Base-by-base conservation (phyloP, 2,797 vertebrate genomes). In the Ispidina picta region DNA sequence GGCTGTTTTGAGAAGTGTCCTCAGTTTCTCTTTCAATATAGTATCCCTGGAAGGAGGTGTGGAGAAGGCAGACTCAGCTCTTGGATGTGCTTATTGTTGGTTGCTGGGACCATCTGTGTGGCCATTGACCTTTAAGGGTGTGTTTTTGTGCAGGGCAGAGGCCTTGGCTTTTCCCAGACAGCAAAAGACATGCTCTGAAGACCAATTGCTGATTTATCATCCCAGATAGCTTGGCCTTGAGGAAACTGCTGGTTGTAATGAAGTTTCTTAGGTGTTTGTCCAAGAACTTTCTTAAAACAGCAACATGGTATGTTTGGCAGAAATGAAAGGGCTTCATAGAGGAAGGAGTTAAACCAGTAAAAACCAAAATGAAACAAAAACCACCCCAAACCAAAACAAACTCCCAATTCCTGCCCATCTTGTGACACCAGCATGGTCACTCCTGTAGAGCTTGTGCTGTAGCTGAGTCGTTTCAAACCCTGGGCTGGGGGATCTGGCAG, bases 401-500 rank as follows among this genome's bases (percentile, higher is more conserved):
- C 8, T 26, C 12, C 37, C 37, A 25, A 33, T 33, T 64, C 31
- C 10, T 52, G 15, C 16, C 35, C 4, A 6, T 64, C 33, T 79
- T 1, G 6, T 28, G 48, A n/a, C 22, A 66, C 15, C 52, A n/a
- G 15, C 4, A 1, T 6, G 8, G 52, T 41, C 1, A 0, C 56
- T 74, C 26, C 54, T 26, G 9, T 19, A n/a, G 33, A 78, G 17
- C 17, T 63, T 35, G 9, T 55, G 44, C 19, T 71, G 23, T 59
- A 43, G 23, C 62, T 77, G 31, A 63, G 33, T 33, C 15, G 26
- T 64, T 83, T 65, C 63, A 52, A 52, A 58, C 20, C 4, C n/a
- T 15, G 37, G 7, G 21, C 69, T 69, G 8, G 41, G 51, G 39
- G 46, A 74, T 16, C 23, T 84, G 72, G 22, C 4, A 3, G 46